These are phyloP conservation scores for Bombus superbus DNA, from an alignment of 1,140 invertebrate genomes.

Conservation along the genomic window DNA sequence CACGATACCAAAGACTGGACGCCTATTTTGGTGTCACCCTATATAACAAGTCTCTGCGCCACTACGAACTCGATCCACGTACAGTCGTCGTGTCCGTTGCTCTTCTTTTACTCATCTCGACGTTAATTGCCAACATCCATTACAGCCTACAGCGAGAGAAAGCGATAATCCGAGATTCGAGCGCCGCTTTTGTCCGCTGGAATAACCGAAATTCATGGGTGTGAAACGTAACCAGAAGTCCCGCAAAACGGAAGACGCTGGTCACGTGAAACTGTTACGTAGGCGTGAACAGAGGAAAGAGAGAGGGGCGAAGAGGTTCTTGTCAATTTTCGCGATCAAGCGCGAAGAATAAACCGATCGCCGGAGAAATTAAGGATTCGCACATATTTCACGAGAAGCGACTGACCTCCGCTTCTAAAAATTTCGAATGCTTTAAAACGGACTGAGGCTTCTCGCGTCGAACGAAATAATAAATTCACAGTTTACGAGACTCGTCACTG, in stretches of 20 bases:
- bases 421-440: neutral
- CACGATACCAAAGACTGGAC: neutral
- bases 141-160: neutral
- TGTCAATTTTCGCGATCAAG: slow-evolving; percentile 17
- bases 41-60: neutral
- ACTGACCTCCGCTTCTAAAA: slow-evolving; percentile 26
- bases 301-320: neutral
- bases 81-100: neutral
- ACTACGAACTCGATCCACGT: neutral
- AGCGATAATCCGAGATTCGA: slow-evolving; percentile 31
- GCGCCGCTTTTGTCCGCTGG: neutral
- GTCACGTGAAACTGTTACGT: neutral
- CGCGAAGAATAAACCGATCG: slow-evolving; percentile 3
- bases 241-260: neutral
- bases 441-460: neutral
- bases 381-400: neutral
- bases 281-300: neutral
- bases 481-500: neutral
- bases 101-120: slow-evolving; percentile 15
- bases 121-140: slow-evolving; percentile 30
- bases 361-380: neutral
- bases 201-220: slow-evolving; percentile 4
- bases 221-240: neutral
- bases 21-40: neutral
- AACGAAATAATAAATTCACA: slow-evolving; percentile 19